Evolutionary conservation across 2,113 vertebrate species (phyloP).

Genomic region (Rhadina sibilatrix): DNA sequence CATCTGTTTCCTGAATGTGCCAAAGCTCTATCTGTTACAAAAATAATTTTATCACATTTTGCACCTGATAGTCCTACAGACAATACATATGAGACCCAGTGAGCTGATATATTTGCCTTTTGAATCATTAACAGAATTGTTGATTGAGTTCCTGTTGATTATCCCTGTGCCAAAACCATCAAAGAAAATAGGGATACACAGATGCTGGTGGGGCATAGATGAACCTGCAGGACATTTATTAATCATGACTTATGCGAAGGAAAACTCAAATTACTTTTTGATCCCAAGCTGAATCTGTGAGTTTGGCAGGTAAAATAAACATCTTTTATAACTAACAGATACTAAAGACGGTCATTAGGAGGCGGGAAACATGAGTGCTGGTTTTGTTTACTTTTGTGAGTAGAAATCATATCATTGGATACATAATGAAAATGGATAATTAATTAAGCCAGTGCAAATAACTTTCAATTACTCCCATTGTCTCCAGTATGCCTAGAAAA

Average conservation of each 20-base stretch:
- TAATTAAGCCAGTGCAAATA: background rate
- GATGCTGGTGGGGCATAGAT: constrained; percentile 58
- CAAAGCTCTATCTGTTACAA: constrained; percentile 18
- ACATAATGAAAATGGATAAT: background rate
- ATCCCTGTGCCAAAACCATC: constrained; percentile 60
- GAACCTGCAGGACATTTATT: constrained; percentile 61
- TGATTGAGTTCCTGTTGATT: constrained; percentile 63
- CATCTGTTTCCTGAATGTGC: constrained; percentile 23
- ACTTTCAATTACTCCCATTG: background rate
- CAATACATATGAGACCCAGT: background rate
- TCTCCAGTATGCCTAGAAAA: background rate
- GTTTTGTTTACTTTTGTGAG: constrained; percentile 33
- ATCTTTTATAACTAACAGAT: constrained; percentile 48
- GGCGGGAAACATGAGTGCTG: constrained; percentile 8
- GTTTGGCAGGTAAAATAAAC: constrained; percentile 63
- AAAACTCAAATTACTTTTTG: constrained; percentile 67
- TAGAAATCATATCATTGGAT: constrained; percentile 31
- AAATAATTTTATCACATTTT: constrained; percentile 10
- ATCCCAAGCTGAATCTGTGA: constrained; percentile 59
- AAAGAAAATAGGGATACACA: constrained; percentile 58
- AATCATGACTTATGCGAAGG: constrained; percentile 52
- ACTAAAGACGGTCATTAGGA: constrained; percentile 8
- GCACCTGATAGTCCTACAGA: constrained; percentile 10
- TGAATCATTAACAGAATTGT: constrained; percentile 67
- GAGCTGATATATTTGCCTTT: constrained; percentile 64